These are phyloP conservation scores for Branchipolynoe longqiensis DNA, from an alignment of 2,888 invertebrate genomes.

Conservation along the genomic window DNA sequence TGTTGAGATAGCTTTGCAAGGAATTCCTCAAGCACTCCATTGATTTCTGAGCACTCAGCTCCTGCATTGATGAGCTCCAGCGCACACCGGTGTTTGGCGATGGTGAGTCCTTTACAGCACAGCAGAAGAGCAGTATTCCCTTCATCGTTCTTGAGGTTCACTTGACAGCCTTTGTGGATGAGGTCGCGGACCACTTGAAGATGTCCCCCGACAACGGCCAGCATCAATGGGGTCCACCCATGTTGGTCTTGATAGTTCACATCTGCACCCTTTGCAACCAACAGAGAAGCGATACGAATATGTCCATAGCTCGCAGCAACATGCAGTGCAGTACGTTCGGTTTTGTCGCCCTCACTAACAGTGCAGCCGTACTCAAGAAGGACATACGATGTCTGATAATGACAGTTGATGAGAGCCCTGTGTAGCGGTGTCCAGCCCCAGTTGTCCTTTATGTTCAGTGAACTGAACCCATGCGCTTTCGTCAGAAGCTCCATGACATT, in stretches of 20 bases:
- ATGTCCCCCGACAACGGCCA: slow-evolving; percentile 54
- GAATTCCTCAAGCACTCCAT: neutral
- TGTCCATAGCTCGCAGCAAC: slow-evolving; percentile 54
- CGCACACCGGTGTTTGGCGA: slow-evolving; percentile 39
- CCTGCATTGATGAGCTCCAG: slow-evolving; percentile 8
- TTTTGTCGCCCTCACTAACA: slow-evolving; percentile 44
- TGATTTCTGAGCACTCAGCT: slow-evolving; percentile 14
- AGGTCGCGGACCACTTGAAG: slow-evolving; percentile 45
- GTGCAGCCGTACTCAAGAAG: slow-evolving; percentile 39
- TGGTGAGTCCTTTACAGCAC: slow-evolving; percentile 10
- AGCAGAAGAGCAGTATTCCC: neutral
- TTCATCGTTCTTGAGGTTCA: slow-evolving; percentile 20
- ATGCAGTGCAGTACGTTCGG: slow-evolving; percentile 43
- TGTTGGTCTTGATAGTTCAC: slow-evolving; percentile 13
- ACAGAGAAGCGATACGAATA: neutral
- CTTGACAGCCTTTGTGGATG: slow-evolving; percentile 34
- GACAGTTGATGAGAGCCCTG: slow-evolving; percentile 55
- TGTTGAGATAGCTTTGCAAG: neutral
- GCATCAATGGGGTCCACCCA: slow-evolving; percentile 42
- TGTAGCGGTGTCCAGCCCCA: slow-evolving; percentile 61
- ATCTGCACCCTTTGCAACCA: slow-evolving; percentile 25
- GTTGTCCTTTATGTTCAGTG: slow-evolving; percentile 43
- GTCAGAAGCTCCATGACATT: neutral
- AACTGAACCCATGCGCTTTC: neutral
- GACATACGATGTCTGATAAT: slow-evolving; percentile 25